phyloP scores from a whole-genome alignment of 2,113 vertebrate species.

The Colistium nudipinnis region DNA sequence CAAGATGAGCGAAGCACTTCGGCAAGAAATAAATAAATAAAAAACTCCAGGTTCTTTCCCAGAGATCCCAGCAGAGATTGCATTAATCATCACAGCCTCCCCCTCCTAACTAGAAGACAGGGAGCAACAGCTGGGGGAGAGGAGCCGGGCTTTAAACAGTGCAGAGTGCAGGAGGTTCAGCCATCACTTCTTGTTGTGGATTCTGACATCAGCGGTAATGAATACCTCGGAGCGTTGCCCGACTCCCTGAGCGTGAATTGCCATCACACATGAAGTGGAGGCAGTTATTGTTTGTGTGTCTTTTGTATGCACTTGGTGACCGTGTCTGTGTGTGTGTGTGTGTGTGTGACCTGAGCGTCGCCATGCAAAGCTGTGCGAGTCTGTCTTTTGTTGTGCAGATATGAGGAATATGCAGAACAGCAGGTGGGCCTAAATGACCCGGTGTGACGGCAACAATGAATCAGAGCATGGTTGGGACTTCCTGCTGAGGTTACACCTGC shows the following conservation, averaged over 20 bases:
- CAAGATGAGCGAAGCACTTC: constrained; percentile 57
- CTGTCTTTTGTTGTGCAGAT: constrained; percentile 33
- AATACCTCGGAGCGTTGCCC: constrained; percentile 76
- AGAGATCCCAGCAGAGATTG: constrained; percentile 67
- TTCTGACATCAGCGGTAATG: constrained; percentile 79
- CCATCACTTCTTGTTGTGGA: constrained; percentile 76
- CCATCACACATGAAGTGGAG: constrained; percentile 52
- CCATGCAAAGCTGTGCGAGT: constrained; percentile 18
- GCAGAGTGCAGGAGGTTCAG: constrained; percentile 76
- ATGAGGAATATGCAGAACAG: constrained; percentile 69
- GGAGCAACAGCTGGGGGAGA: constrained; percentile 74
- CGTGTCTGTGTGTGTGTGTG: constrained; percentile 16
- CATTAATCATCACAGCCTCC: constrained; percentile 75
- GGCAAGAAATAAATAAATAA: too few species aligned
- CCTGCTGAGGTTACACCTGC: constrained; percentile 73
- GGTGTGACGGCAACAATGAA: constrained; percentile 70
- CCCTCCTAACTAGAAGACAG: constrained; percentile 60
- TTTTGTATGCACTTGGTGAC: constrained; percentile 42
- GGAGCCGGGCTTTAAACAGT: constrained; percentile 73
- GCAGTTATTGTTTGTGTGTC: constrained; percentile 52
- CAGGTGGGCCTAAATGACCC: constrained; percentile 63
- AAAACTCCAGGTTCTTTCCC: constrained; percentile 53
- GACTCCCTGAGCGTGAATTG: constrained; percentile 63
- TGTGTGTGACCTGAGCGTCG: constrained; percentile 24
- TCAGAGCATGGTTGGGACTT: constrained; percentile 57